Evolutionary conservation across 1,140 invertebrate genomes (phyloP).

Genomic region (Solenopsis fugax): DNA sequence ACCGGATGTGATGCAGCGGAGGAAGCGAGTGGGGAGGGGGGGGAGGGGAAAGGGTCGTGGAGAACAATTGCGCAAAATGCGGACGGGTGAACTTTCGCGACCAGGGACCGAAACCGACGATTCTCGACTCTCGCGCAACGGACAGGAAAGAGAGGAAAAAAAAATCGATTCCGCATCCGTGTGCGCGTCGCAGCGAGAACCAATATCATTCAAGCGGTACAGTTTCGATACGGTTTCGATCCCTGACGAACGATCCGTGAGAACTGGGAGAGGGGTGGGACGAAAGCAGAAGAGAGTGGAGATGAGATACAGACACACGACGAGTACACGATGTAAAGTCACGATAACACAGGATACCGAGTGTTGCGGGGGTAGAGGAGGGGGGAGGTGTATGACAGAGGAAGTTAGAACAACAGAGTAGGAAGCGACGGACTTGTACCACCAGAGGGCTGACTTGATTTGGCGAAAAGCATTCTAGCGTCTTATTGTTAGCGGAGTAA

Average conservation of each 20-base stretch:
- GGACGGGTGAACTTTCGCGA: background rate
- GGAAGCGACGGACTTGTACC: conserved; percentile 53
- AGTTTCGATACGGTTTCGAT: conserved; percentile 24
- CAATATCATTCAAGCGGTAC: too few species aligned
- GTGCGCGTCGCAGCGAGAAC: background rate
- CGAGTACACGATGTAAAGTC: conserved; percentile 50
- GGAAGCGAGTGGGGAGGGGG: background rate
- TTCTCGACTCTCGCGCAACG: background rate
- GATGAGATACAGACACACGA: conserved; percentile 58
- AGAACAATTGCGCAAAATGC: background rate
- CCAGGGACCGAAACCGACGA: background rate
- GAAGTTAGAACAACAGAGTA: conserved; percentile 16
- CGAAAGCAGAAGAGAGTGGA: conserved; percentile 6
- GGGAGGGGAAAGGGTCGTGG: background rate
- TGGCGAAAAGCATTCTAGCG: background rate
- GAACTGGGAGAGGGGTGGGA: background rate
- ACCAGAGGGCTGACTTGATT: conserved; percentile 41
- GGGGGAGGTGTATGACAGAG: too few species aligned
- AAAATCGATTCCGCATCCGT: background rate
- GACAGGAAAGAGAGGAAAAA: background rate
- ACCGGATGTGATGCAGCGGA: background rate
- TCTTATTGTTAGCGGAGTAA: background rate
- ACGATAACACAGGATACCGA: conserved; percentile 51
- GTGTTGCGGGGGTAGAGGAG: background rate
- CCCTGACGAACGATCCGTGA: background rate